Base-by-base conservation (phyloP, 2,797 vertebrate genomes). In the Sebastes kiyomatsui region DNA sequence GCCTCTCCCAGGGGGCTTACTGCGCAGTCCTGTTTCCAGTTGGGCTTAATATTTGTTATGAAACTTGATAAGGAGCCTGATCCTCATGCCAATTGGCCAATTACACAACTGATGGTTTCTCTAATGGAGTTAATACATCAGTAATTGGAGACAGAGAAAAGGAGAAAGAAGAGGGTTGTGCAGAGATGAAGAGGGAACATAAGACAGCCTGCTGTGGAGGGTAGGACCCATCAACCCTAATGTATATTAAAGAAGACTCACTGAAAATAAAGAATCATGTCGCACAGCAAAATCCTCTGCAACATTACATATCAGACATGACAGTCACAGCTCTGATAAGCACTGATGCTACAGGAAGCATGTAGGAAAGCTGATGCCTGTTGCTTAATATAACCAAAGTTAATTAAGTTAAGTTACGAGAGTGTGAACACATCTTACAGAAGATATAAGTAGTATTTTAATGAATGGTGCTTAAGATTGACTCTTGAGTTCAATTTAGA, bases 101-200 rank as follows among this genome's bases (percentile, higher is more conserved):
- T 93, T 91, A 92, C 42, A 75, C 79, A 83, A 81, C 73, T 68
- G 67, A 90, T 90, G 91, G 80, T 75, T 90, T 82, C 84, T 79
- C 79, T 90, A 90, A 92, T 92, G 60, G 74, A 87, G 66, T 85
- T 93, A 92, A 90, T 89, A 83, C 49, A 82, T 67, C 25, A 58
- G 65, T 91, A 85, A 93, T 73, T 87, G 81, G 77, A 91, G 80
- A 81, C 65, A 72, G 66, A 65, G 74, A 75, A 81, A 84, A 32
- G 64, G 61, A 80, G 77, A 79, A 67, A 55, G 74, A 60, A 1
- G 27, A 61, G 56, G 54, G 20, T 28, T 55, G 55, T 46, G 52
- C 23, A 58, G 80, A 78, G 35, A 72, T 12, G 30, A 71, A 67
- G 56, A 61, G 30, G n/a, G 11, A 56, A 30, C 33, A 38, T 70